A percentile compares a stretch with the other conserved stretches of the same genome.
Conservation (phyloP, 2,888 invertebrate genomes). For the Diabrotica balteata region DNA sequence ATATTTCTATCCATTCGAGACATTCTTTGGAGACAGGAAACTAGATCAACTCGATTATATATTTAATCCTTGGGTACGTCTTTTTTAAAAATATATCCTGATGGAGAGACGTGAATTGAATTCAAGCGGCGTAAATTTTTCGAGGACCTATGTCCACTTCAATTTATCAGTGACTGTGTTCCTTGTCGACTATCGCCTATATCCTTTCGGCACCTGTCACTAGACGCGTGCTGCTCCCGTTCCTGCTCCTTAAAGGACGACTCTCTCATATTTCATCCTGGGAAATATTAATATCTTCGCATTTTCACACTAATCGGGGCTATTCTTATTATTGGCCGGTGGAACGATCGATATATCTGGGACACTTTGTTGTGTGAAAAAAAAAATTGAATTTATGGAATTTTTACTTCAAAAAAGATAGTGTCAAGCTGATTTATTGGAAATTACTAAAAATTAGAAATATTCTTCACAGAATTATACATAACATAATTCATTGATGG, state of each 20-base stretch:
- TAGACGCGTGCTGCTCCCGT: slow-evolving; percentile 41
- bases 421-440: too few species aligned
- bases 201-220: slow-evolving; percentile 58
- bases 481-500: too few species aligned
- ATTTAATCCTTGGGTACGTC: neutral
- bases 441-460: too few species aligned
- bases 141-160: slow-evolving; percentile 51
- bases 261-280: slow-evolving; percentile 54
- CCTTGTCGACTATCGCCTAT: slow-evolving; percentile 46
- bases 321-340: slow-evolving; percentile 23
- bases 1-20: too few species aligned
- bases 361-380: too few species aligned
- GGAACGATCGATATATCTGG: slow-evolving; percentile 7
- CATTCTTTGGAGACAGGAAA: too few species aligned
- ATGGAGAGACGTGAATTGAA: slow-evolving; percentile 57
- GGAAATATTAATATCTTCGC: slow-evolving; percentile 50
- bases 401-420: too few species aligned
- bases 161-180: slow-evolving; percentile 57
- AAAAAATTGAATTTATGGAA: too few species aligned
- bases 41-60: neutral
- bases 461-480: too few species aligned
- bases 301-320: slow-evolving; percentile 29
- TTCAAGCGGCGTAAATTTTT: slow-evolving; percentile 47
- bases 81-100: slow-evolving; percentile 14
- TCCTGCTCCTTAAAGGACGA: slow-evolving; percentile 41